A percentile compares a stretch with the other conserved stretches of the same genome.
Evolutionary conservation across 1,140 invertebrate species (phyloP).

Genomic region (Delia radicum): DNA sequence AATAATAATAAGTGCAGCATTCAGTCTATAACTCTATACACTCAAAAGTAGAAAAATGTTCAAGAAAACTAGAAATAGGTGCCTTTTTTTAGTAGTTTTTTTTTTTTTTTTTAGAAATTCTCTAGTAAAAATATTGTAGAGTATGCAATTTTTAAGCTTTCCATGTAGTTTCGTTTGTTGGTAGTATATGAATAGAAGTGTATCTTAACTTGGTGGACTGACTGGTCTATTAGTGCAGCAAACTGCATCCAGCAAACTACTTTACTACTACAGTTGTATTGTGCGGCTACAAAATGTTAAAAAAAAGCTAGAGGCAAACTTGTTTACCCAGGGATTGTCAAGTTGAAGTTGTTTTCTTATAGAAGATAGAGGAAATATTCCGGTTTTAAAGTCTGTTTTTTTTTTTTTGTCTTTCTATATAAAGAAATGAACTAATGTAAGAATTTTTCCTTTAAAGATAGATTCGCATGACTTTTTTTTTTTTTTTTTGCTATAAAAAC

Average conservation of each 20-base stretch:
- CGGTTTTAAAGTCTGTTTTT: neutral
- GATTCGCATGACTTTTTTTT: neutral
- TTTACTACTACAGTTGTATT: neutral
- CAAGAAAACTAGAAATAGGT: neutral
- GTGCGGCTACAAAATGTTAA: neutral
- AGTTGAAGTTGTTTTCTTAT: slow-evolving; percentile 12
- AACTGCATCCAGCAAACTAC: neutral
- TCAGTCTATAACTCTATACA: too few relatives aligned
- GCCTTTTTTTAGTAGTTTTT: neutral
- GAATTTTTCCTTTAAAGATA: neutral
- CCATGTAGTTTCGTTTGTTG: neutral
- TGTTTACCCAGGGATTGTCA: slow-evolving; percentile 21
- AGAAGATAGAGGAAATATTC: neutral
- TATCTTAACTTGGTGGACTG: neutral
- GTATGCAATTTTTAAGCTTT: neutral
- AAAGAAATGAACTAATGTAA: neutral
- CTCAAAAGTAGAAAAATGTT: neutral
- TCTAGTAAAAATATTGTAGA: neutral
- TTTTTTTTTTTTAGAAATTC: neutral
- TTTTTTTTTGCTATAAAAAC: neutral
- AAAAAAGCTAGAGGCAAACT: slow-evolving; percentile 5
- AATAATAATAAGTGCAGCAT: too few relatives aligned
- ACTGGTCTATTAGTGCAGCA: neutral
- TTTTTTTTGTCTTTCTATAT: neutral
- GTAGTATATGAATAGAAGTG: neutral